Conservation (phyloP, 2,113 vertebrate species). For the Gopherus flavomarginatus region DNA sequence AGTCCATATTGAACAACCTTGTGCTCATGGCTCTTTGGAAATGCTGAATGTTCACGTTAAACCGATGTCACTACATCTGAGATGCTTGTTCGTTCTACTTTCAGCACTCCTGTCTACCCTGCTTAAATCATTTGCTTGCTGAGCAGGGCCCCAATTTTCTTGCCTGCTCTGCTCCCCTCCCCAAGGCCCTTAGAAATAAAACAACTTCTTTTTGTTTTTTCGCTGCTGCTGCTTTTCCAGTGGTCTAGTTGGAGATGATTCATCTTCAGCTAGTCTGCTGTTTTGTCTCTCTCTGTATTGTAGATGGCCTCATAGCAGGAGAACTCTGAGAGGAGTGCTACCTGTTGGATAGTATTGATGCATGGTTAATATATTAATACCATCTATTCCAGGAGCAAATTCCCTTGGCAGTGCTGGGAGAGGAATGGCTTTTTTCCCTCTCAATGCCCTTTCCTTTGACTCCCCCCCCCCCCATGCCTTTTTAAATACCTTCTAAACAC, state of each 20-base stretch:
- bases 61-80: background rate
- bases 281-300: background rate
- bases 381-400: background rate
- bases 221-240: background rate
- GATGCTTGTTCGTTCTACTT: background rate
- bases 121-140: constrained; percentile 2
- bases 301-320: background rate
- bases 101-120: background rate
- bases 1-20: background rate
- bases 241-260: background rate
- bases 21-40: background rate
- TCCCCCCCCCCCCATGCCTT: background rate
- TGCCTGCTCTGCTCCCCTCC: background rate
- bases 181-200: background rate
- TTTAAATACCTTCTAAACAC: background rate
- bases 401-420: background rate
- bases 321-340: background rate
- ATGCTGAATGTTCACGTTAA: background rate
- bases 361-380: background rate
- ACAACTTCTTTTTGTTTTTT: background rate
- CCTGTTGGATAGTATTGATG: background rate
- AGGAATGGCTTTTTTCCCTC: background rate
- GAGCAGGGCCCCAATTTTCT: background rate
- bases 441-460: background rate
- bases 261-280: background rate